Base-by-base conservation (phyloP, 2,113 vertebrate genomes). In the Gambusia affinis region DNA sequence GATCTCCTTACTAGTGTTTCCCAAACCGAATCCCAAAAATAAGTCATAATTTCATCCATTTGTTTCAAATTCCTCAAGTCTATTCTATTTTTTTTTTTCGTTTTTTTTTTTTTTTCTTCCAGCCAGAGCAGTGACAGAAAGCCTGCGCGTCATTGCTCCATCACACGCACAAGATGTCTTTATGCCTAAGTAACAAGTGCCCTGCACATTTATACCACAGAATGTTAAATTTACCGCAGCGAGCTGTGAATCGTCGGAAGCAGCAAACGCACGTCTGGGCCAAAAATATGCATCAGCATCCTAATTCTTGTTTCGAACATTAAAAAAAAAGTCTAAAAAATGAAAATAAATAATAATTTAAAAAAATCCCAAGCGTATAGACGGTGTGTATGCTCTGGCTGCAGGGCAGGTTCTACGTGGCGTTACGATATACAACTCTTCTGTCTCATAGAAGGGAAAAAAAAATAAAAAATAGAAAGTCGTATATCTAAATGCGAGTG, bases 121-220 rank as follows among this genome's bases (percentile, higher is more conserved):
- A n/a, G 51, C 22, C 51, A 78, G 47, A 72, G 75, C n/a, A 10
- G 63, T 12, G 79, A 72, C 64, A 72, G 60, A 19, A 70, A 71
- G 67, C 28, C 33, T 30, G 79, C 85, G 79, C 81, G 82, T 89
- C 82, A 77, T 61, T 69, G 80, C 78, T 81, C 83, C 70, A 88
- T 85, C 84, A 86, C 73, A 73, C 87, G 84, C 82, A 83, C 75
- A 72, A 62, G 61, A 86, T 66, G 78, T 87, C 79, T 86, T 83
- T 68, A 80, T 85, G 60, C 61, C 42, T 69, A 87, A 91, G 92
- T 93, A 93, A 93, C 92, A 93, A 93, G 92, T 92, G 91, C 83
- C 62, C 60, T 10, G 70, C 78, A 83, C 83, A 85, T 72, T 70
- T 64, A 78, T 44, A 61, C 65, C 54, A 44, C 33, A 39, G 37